Conservation (phyloP, 1,140 invertebrate species). For the Sipha flava region DNA sequence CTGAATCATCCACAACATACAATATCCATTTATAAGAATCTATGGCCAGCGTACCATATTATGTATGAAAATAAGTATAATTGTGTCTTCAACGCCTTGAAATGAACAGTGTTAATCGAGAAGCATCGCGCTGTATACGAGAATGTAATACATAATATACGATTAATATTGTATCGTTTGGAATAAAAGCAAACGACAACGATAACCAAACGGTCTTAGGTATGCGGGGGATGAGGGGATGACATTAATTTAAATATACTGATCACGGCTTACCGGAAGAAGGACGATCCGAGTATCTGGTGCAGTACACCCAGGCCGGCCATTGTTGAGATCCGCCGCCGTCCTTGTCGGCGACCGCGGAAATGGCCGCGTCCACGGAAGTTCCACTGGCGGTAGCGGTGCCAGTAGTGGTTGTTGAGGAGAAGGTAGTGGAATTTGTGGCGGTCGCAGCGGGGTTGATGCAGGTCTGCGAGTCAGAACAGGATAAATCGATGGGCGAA, state of each 20-base stretch:
- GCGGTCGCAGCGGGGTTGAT: not conserved
- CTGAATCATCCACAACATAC: too few relatives aligned
- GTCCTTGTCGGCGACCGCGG: not conserved
- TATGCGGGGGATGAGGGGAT: too few relatives aligned
- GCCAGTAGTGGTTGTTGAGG: not conserved
- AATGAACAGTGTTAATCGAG: too few relatives aligned
- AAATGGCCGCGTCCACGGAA: not conserved
- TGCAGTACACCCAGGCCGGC: slow-evolving; percentile 88
- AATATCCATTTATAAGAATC: too few relatives aligned
- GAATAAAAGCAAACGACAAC: too few relatives aligned
- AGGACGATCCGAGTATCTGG: slow-evolving; percentile 87
- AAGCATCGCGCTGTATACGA: too few relatives aligned
- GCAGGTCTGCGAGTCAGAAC: not conserved
- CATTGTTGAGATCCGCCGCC: slow-evolving; percentile 46
- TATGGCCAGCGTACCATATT: too few relatives aligned
- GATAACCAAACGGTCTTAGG: too few relatives aligned
- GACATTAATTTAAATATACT: not conserved
- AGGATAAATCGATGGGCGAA: slow-evolving; percentile 34
- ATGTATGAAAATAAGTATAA: too few relatives aligned
- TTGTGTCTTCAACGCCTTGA: too few relatives aligned
- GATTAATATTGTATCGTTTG: too few relatives aligned
- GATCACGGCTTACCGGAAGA: slow-evolving; percentile 61
- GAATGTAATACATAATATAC: too few relatives aligned
- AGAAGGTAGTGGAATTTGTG: not conserved
- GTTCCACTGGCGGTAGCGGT: not conserved